Percentiles rank a stretch among this genome's conserved stretches.
Conservation (phyloP, 2,113 vertebrate species). For the Antechinus flavipes region DNA sequence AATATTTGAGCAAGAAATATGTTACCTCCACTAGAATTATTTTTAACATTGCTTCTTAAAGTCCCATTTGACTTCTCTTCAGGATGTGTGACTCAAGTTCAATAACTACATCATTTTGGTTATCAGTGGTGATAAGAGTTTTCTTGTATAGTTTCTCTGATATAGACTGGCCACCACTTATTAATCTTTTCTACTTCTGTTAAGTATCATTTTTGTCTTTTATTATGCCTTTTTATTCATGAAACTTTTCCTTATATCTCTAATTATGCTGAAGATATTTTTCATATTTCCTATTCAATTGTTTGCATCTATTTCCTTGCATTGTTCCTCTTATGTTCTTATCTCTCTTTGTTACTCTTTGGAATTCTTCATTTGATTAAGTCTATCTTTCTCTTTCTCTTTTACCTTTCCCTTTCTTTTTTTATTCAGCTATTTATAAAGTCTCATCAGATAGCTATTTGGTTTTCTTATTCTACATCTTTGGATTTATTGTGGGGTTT, state of each 20-base stretch:
- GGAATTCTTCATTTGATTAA: neutral
- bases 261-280: neutral
- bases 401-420: neutral
- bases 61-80: neutral
- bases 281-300: neutral
- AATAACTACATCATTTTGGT: neutral
- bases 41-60: neutral
- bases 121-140: neutral
- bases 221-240: neutral
- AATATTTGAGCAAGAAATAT: neutral
- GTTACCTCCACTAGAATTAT: neutral
- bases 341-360: neutral
- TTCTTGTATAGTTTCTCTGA: neutral
- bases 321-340: neutral
- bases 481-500: neutral
- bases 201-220: neutral
- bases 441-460: neutral
- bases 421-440: neutral
- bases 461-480: neutral
- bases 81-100: neutral
- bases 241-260: neutral
- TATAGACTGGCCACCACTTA: neutral
- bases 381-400: neutral
- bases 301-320: neutral
- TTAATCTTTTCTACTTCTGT: neutral